A percentile compares a stretch with the other conserved stretches of the same genome.
These are phyloP conservation scores for Rhinogobius similis DNA, from an alignment of 2,113 vertebrate species.

Conservation along the genomic window DNA sequence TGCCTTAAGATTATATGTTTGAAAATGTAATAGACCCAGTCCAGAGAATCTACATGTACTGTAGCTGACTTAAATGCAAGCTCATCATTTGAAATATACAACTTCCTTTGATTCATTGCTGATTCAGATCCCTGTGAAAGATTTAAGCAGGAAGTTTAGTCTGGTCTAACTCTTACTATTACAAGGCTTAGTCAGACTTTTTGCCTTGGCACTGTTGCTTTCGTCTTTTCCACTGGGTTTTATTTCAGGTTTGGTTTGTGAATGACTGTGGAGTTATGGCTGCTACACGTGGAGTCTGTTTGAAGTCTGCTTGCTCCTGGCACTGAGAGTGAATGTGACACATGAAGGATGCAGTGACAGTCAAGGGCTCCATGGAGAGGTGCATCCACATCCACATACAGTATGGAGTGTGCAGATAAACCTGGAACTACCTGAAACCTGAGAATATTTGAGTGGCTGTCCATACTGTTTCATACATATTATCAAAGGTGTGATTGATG, in stretches of 20 bases:
- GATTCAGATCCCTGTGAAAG: conserved; percentile 20
- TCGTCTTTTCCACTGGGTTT: conserved; percentile 4
- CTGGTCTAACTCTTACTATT: conserved; percentile 7
- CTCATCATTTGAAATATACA: conserved; percentile 25
- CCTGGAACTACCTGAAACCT: background rate
- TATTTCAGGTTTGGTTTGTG: background rate
- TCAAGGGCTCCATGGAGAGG: background rate
- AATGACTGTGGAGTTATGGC: background rate
- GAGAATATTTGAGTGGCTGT: background rate
- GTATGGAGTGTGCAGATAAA: background rate
- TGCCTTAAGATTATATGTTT: background rate
- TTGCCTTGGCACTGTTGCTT: background rate
- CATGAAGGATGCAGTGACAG: background rate
- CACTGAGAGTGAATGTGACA: background rate
- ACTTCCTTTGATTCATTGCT: conserved; percentile 22
- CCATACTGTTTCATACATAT: too few species aligned
- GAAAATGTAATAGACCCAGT: background rate
- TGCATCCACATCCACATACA: conserved; percentile 1
- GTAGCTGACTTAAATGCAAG: conserved; percentile 1
- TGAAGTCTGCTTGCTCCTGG: background rate
- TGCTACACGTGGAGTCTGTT: conserved; percentile 2
- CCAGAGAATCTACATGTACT: background rate
- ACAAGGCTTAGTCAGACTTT: conserved; percentile 34
- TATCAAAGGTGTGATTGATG: too few species aligned
- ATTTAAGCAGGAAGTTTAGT: conserved; percentile 7